A percentile compares a stretch with the other conserved stretches of the same genome.
phyloP scores from a whole-genome alignment of 2,113 vertebrate species.

The Kryptolebias marmoratus region DNA sequence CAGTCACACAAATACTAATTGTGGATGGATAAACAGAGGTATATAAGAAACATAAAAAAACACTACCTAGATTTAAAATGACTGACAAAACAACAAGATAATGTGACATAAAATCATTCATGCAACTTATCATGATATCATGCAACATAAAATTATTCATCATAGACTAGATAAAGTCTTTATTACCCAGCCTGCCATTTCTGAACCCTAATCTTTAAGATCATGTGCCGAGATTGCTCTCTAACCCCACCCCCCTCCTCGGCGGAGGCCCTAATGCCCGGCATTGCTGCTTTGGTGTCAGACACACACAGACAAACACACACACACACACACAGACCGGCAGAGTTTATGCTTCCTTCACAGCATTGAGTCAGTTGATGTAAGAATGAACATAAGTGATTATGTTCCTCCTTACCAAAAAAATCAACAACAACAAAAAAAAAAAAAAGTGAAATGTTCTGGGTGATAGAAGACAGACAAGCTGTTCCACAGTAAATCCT shows the following conservation, averaged over 20 bases:
- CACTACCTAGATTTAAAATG: conserved; percentile 15
- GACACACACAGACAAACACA: conserved; percentile 36
- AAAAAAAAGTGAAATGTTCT: conserved; percentile 29
- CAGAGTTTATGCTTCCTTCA: conserved; percentile 68
- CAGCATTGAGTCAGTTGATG: conserved; percentile 66
- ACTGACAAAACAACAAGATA: conserved; percentile 28
- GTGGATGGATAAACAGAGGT: conserved; percentile 46
- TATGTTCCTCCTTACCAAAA: conserved; percentile 25
- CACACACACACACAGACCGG: conserved; percentile 45
- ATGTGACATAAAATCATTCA: conserved; percentile 44
- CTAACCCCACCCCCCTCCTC: conserved; percentile 7
- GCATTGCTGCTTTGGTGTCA: conserved; percentile 57
- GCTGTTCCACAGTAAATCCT: conserved; percentile 12
- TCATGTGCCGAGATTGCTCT: conserved; percentile 16
- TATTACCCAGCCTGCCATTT: conserved; percentile 19
- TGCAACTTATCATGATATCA: conserved; percentile 22
- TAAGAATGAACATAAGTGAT: conserved; percentile 31
- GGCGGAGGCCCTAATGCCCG: conserved; percentile 72
- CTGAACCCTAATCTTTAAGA: conserved; percentile 5
- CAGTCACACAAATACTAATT: conserved; percentile 19
- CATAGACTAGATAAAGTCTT: conserved; percentile 47
- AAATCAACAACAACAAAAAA: background rate
- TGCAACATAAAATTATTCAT: conserved; percentile 42
- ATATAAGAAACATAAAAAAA: conserved; percentile 24
- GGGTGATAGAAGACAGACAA: conserved; percentile 1